Evolutionary conservation across 1,140 invertebrate genomes (phyloP).

Genomic region (Papilio xuthus): DNA sequence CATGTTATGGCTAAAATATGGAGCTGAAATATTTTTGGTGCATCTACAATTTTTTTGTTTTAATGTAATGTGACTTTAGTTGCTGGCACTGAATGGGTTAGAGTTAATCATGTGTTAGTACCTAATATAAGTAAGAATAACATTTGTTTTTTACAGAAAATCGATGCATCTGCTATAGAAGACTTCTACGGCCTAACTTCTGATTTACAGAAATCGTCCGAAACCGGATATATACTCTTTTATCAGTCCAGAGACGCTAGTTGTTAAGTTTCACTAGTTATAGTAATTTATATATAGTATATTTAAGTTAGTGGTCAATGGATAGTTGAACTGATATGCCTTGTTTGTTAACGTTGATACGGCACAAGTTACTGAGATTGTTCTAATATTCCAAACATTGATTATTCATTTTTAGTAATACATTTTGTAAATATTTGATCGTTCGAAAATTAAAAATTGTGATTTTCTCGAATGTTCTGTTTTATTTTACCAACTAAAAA

Average conservation of each 20-base stretch:
- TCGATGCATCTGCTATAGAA: slow-evolving; percentile 98
- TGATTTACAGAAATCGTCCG: slow-evolving; percentile 98
- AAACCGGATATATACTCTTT: slow-evolving; percentile 99
- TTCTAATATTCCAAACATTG: slow-evolving; percentile 62
- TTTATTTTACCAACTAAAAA: slow-evolving; percentile 40
- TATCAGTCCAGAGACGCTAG: slow-evolving; percentile 96
- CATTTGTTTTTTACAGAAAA: slow-evolving; percentile 90
- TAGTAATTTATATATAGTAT: slow-evolving; percentile 68
- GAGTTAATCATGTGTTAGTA: too few species aligned
- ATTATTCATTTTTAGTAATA: slow-evolving; percentile 64
- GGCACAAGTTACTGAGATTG: slow-evolving; percentile 73
- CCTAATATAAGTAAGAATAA: too few species aligned
- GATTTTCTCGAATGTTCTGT: slow-evolving; percentile 54
- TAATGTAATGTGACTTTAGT: too few species aligned
- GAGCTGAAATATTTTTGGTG: too few species aligned
- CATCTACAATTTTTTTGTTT: too few species aligned
- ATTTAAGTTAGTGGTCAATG: slow-evolving; percentile 53
- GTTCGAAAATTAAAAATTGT: slow-evolving; percentile 71
- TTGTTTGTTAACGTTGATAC: slow-evolving; percentile 75
- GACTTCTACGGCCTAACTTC: slow-evolving; percentile 99
- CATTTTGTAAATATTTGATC: slow-evolving; percentile 72
- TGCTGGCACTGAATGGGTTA: too few species aligned
- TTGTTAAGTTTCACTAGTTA: slow-evolving; percentile 76
- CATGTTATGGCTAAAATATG: too few species aligned
- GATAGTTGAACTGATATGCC: slow-evolving; percentile 66